Evolutionary conservation across 2,113 vertebrate genomes (phyloP), one percentile per base, ranked within the genome.

Genomic region (Notechis scutatus): DNA sequence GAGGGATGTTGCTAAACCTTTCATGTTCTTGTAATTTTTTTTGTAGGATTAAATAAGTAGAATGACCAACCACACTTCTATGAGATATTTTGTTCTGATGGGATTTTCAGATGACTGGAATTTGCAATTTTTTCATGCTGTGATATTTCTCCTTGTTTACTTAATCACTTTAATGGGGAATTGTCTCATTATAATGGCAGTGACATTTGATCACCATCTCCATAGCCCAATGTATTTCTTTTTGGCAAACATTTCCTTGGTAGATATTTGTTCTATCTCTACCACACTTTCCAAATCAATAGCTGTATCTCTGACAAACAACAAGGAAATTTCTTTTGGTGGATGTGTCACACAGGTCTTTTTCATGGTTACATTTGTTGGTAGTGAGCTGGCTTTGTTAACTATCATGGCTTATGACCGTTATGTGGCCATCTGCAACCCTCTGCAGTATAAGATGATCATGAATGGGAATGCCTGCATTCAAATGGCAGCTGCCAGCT

Each of bases 201-300:
- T 91, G 6, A 23, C 34, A 12, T 55, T 34, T 26, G n/a, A 74
- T 64, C n/a, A 64, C 20, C 29, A n/a, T 56, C 90, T 91, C 54
- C 64, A 85, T n/a, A 91, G 34, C 4, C 50, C 90, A 12, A 85
- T 91, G 90, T 91, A 91, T 47, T 85, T 91, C 64, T 91, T 91
- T 23, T n/a, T 91, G 21, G 90, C 11, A 7, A 91, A 91, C 39
- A 21, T 91, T n/a, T 91, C 64, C 3, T 3, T 91, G 23, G 39
- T 91, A 52, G 90, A 91, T 12, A 50, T 85, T 54, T 34, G 50
- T 12, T 91, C 52, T 23, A 85, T 85, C 34, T 85, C 69, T 15
- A 74, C 54, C 29, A 85, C 69, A 55, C 54, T 55, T 8, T 50
- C 54, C 47, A 91, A 91, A 91, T 64, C 90, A 0, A 91, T 91